Evolutionary conservation across 1,140 invertebrate species (phyloP).

Genomic region (Drosophila sp.): DNA sequence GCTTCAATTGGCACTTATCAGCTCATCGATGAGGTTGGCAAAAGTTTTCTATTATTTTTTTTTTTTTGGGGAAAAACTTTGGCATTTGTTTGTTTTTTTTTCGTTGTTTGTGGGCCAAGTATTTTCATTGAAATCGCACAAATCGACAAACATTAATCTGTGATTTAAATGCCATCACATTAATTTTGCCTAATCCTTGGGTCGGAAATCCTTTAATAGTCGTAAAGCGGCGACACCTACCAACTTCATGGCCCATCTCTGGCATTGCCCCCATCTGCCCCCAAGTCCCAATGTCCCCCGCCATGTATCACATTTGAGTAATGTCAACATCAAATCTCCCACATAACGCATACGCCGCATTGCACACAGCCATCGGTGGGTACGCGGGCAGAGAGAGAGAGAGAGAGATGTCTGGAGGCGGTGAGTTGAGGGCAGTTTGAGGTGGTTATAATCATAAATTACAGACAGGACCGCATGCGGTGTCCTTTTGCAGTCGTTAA

Average conservation of each 20-base stretch:
- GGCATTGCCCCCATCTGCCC: no score
- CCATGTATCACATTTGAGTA: conserved; percentile 43
- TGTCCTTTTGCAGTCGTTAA: conserved; percentile 43
- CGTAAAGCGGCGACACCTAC: conserved; percentile 59
- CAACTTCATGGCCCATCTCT: no score
- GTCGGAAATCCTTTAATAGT: conserved; percentile 61
- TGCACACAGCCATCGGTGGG: neutral
- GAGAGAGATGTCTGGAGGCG: conserved; percentile 3
- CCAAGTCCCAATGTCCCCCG: no score
- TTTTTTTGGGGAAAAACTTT: conserved; percentile 45
- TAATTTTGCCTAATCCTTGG: conserved; percentile 59
- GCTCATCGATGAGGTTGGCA: conserved; percentile 72
- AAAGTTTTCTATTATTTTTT: conserved; percentile 47
- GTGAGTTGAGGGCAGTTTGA: conserved; percentile 10
- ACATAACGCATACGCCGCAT: conserved; percentile 20
- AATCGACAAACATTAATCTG: conserved; percentile 61
- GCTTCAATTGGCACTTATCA: conserved; percentile 77
- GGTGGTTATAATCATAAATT: conserved; percentile 73
- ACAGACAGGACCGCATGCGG: conserved; percentile 54
- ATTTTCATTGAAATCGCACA: conserved; percentile 57
- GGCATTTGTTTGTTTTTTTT: conserved; percentile 33
- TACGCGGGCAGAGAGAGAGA: conserved; percentile 14
- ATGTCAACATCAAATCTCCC: conserved; percentile 33
- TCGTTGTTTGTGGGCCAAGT: neutral
- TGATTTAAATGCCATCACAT: conserved; percentile 72